These are phyloP conservation scores for Stomatorhinus ivindoensis DNA, from an alignment of 2,113 vertebrate species.

Conservation along the genomic window DNA sequence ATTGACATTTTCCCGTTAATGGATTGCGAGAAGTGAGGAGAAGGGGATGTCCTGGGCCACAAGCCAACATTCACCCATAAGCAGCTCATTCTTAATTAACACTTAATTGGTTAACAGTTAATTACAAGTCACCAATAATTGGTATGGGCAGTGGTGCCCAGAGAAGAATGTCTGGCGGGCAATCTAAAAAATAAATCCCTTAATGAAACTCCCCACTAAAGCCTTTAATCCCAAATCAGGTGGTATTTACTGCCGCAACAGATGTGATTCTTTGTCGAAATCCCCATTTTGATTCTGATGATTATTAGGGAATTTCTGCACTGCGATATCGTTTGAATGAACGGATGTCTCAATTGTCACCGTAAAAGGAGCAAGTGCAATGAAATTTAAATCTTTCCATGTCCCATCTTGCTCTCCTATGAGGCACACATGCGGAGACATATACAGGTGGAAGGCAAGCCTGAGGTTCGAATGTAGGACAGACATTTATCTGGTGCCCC, in stretches of 20 bases:
- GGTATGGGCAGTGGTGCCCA: neutral
- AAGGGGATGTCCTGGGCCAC: neutral
- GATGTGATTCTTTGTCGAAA: neutral
- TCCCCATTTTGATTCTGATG: neutral
- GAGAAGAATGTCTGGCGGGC: neutral
- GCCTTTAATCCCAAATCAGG: neutral
- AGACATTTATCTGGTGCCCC: neutral
- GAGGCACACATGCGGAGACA: neutral
- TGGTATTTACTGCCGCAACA: neutral
- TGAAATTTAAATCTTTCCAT: neutral
- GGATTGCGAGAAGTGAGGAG: neutral
- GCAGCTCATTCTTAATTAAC: neutral
- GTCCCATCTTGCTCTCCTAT: neutral
- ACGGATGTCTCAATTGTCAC: neutral
- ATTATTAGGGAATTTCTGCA: neutral
- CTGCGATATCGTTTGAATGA: neutral
- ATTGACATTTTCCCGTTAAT: neutral
- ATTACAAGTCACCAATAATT: neutral
- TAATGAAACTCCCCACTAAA: neutral
- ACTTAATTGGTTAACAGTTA: neutral
- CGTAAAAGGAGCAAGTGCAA: neutral
- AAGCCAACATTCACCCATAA: neutral
- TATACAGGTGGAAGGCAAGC: neutral
- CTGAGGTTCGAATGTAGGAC: neutral
- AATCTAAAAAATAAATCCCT: neutral